Conservation (phyloP, 2,797 vertebrate genomes). For the Peromyscus aztecus region DNA sequence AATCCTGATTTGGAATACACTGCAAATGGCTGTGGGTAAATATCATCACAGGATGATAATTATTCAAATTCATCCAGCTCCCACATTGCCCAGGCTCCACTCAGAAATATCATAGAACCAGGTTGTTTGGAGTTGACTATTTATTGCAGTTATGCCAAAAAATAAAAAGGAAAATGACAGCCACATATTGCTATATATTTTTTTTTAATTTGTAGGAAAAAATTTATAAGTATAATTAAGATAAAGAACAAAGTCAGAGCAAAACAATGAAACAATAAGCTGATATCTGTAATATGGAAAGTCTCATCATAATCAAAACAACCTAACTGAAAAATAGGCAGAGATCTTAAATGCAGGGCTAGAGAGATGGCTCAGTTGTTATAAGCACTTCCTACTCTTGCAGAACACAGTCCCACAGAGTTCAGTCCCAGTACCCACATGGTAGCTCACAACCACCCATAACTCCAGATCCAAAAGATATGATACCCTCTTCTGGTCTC, state of each 20-base stretch:
- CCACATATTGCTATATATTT: background rate
- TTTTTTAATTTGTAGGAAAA: background rate
- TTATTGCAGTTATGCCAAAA: background rate
- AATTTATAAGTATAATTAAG: background rate
- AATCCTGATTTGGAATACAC: conserved; percentile 59
- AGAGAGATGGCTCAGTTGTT: background rate
- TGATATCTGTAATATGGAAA: background rate
- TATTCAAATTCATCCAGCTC: background rate
- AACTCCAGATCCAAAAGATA: background rate
- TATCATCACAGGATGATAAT: conserved; percentile 73
- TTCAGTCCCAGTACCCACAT: background rate
- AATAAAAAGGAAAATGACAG: background rate
- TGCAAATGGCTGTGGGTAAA: conserved; percentile 73
- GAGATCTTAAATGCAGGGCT: background rate
- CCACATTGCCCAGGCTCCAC: background rate
- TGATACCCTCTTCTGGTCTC: background rate
- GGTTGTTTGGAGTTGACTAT: background rate
- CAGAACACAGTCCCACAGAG: background rate
- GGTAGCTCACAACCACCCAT: background rate
- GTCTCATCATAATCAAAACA: background rate
- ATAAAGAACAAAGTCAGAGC: background rate
- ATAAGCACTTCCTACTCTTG: background rate
- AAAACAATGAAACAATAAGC: background rate
- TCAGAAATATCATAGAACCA: background rate
- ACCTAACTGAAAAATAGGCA: background rate